These are phyloP conservation scores for Drosophila vallismaia DNA, from an alignment of 2,888 invertebrate species.

Conservation along the genomic window DNA sequence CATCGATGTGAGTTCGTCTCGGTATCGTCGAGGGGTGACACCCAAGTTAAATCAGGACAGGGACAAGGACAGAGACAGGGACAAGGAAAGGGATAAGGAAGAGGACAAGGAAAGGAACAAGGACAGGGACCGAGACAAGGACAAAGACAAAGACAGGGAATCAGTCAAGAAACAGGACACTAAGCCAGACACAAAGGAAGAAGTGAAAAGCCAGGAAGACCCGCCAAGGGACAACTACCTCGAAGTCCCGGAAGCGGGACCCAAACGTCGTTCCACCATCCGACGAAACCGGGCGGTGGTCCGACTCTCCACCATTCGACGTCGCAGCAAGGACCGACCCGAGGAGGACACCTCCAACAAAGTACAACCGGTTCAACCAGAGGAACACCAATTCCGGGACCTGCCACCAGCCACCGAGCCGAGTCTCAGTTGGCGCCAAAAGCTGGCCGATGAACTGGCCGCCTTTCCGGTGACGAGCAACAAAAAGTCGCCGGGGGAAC, in stretches of 20 bases:
- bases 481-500: conserved; percentile 89
- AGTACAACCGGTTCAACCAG: background rate
- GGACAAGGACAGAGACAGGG: conserved; percentile 1
- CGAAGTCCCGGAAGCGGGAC: conserved; percentile 50
- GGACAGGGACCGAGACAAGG: background rate
- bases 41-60: background rate
- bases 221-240: conserved; percentile 69
- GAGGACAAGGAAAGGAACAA: background rate
- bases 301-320: conserved; percentile 87
- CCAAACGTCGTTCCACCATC: conserved; percentile 86
- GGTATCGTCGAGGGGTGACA: conserved; percentile 82
- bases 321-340: conserved; percentile 74
- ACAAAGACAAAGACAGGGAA: conserved; percentile 20
- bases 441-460: conserved; percentile 86
- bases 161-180: conserved; percentile 15
- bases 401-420: conserved; percentile 83
- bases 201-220: conserved; percentile 57
- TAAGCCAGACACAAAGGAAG: conserved; percentile 9
- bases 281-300: conserved; percentile 90
- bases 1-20: conserved; percentile 91
- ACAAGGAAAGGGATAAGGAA: background rate
- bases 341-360: conserved; percentile 22
- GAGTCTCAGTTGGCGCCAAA: conserved; percentile 86
- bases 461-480: conserved; percentile 67
- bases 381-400: conserved; percentile 59